These are phyloP conservation scores for Napeogenes inachia DNA, from an alignment of 2,888 invertebrate species.

Conservation along the genomic window DNA sequence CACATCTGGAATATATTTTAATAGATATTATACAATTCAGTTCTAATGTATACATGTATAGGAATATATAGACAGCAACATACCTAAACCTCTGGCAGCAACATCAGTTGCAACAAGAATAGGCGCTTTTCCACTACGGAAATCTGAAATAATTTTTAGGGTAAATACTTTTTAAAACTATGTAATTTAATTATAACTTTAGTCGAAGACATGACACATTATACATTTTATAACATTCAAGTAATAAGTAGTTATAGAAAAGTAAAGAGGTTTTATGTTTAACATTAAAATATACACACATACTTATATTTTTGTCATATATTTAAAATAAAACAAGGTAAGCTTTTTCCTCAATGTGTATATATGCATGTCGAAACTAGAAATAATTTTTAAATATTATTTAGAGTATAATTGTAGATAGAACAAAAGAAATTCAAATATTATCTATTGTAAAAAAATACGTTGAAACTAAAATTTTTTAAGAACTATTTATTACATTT, in stretches of 20 bases:
- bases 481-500: neutral
- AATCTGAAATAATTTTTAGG: slow-evolving; percentile 79
- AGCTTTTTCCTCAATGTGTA: neutral
- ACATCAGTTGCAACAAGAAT: slow-evolving; percentile 97
- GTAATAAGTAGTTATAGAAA: neutral
- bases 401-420: no score
- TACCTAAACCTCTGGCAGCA: slow-evolving; percentile 95
- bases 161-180: slow-evolving; percentile 14
- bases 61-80: slow-evolving; percentile 30
- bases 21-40: neutral
- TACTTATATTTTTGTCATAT: neutral
- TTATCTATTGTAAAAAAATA: no score
- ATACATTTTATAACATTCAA: neutral
- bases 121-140: slow-evolving; percentile 88
- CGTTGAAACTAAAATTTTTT: neutral
- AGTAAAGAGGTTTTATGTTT: neutral
- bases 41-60: neutral
- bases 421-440: no score
- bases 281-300: neutral
- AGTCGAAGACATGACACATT: neutral
- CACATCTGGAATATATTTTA: slow-evolving; percentile 83
- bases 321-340: neutral
- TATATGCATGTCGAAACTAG: no score
- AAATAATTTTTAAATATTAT: no score
- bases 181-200: neutral